Conservation (phyloP, 92 coral and sea anemone species). For the Phenganax stokvisi region DNA sequence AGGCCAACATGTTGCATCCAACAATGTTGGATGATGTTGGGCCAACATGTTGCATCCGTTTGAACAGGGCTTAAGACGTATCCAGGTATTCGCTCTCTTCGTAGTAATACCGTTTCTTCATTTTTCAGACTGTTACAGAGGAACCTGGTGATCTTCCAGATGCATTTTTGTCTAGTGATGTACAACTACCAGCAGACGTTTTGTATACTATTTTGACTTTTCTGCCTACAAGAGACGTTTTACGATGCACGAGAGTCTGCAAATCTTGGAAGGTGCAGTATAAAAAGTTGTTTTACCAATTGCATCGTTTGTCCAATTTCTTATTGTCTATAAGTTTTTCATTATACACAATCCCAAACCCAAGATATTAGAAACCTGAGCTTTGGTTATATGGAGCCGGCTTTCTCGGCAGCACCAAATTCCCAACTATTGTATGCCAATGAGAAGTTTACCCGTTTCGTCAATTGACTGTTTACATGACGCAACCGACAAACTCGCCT, state of each 20-base stretch:
- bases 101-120: background rate
- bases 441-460: too few species aligned
- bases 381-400: background rate
- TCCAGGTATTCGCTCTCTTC: too few species aligned
- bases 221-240: slow-evolving; percentile 14
- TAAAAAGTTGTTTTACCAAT: background rate
- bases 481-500: too few species aligned
- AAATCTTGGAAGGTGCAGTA: slow-evolving; percentile 27
- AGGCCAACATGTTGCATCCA: too few species aligned
- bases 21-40: too few species aligned
- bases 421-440: too few species aligned
- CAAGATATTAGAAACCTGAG: background rate
- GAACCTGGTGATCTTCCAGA: background rate
- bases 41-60: too few species aligned
- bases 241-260: slow-evolving; percentile 27
- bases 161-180: background rate
- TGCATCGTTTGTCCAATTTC: background rate
- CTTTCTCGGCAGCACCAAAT: too few species aligned
- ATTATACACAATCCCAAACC: background rate
- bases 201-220: slow-evolving; percentile 11
- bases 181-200: slow-evolving; percentile 4
- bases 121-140: background rate
- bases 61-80: too few species aligned
- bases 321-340: background rate
- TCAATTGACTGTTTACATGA: too few species aligned